A percentile compares a stretch with the other conserved stretches of the same genome.
Conservation (phyloP, 2,113 vertebrate species). For the Ia io region DNA sequence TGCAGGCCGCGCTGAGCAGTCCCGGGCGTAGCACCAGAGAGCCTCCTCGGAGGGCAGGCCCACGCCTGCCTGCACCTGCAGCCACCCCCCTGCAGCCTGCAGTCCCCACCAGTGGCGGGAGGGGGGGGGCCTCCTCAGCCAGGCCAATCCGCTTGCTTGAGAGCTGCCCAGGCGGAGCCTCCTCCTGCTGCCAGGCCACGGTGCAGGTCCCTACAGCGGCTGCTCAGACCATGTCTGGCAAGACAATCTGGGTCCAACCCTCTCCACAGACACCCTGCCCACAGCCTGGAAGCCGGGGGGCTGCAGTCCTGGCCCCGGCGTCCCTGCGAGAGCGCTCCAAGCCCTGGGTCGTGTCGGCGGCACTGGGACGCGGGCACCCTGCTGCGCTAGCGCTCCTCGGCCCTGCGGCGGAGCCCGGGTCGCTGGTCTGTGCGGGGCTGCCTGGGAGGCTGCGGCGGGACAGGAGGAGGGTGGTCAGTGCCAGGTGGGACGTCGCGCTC, state of each 20-base stretch:
- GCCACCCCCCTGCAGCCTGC: neutral
- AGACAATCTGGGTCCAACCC: too few species aligned
- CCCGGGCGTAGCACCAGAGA: constrained; percentile 52
- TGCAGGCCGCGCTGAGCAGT: neutral
- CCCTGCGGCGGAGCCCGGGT: neutral
- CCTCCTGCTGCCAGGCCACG: neutral
- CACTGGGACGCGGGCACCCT: accelerated
- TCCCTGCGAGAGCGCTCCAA: neutral
- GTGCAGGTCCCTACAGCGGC: neutral
- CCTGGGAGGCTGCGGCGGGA: constrained; percentile 43
- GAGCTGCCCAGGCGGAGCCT: accelerated
- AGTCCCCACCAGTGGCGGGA: neutral
- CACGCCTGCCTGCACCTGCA: accelerated
- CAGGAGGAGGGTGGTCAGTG: neutral
- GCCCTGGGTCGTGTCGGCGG: neutral
- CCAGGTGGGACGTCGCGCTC: accelerated
- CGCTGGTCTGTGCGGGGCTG: accelerated
- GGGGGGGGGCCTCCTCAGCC: neutral
- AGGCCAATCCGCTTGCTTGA: neutral
- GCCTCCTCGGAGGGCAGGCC: neutral
- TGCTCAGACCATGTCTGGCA: too few species aligned
- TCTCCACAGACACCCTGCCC: too few species aligned
- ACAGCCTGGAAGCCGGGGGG: neutral
- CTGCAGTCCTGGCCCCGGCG: neutral
- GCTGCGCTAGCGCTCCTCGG: neutral